Conservation (phyloP, 2,888 invertebrate genomes). For the Pediacus dermestoides region DNA sequence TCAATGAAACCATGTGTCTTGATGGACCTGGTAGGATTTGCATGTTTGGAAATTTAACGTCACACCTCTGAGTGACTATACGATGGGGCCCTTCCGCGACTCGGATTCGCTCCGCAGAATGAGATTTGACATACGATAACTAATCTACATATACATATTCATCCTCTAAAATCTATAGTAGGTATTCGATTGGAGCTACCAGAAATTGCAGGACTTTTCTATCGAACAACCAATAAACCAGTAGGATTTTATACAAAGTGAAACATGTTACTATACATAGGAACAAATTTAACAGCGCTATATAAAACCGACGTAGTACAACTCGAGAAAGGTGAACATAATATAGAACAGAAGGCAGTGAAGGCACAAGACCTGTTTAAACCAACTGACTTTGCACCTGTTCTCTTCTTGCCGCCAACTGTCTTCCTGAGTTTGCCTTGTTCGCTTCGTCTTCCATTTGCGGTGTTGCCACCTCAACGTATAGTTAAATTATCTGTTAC, state of each 20-base stretch:
- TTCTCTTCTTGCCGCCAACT: constrained; percentile 32
- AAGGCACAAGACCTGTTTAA: constrained; percentile 28
- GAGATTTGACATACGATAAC: constrained; percentile 20
- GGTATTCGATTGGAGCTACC: no score
- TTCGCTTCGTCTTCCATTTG: no score
- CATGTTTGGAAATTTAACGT: constrained; percentile 3
- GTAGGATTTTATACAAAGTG: no score
- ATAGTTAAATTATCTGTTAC: no score
- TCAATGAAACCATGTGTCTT: constrained; percentile 9
- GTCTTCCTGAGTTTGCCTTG: constrained; percentile 29
- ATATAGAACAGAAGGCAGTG: constrained; percentile 27
- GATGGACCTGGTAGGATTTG: constrained; percentile 1
- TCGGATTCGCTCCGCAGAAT: constrained; percentile 9
- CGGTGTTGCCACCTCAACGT: no score
- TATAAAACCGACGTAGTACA: no score
- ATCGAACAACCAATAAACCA: no score
- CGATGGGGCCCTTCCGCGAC: constrained; percentile 1
- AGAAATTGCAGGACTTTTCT: no score
- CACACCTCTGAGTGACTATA: not conserved
- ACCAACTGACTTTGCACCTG: constrained; percentile 37
- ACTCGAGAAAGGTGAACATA: no score
- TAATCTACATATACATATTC: constrained; percentile 22
- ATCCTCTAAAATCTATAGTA: constrained; percentile 13
- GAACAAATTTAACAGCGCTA: no score
- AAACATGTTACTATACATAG: no score